A percentile compares a stretch with the other conserved stretches of the same genome.
These are phyloP conservation scores for Bicyclus anynana DNA, from an alignment of 1,140 invertebrate species.

Conservation along the genomic window DNA sequence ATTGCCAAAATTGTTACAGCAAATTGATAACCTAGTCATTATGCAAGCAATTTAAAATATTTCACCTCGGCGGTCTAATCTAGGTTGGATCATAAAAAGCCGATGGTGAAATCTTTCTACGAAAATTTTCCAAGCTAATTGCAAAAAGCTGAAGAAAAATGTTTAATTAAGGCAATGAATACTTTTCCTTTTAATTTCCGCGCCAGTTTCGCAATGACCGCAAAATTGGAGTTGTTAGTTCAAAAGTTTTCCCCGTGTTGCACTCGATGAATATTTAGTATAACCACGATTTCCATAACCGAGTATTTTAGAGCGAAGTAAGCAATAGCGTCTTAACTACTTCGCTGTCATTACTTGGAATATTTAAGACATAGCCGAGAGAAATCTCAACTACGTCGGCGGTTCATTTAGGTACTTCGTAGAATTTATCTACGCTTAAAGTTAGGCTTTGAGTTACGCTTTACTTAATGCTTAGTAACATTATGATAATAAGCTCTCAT, in stretches of 20 bases:
- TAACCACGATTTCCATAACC: conserved; percentile 5
- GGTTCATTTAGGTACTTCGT: neutral
- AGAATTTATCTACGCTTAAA: neutral
- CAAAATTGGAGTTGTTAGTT: conserved; percentile 10
- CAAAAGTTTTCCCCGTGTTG: conserved; percentile 4
- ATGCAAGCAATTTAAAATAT: neutral
- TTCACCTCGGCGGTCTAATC: neutral
- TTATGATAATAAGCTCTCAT: neutral
- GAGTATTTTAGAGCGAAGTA: conserved; percentile 4
- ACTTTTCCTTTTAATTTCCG: conserved; percentile 1
- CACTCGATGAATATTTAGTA: conserved; percentile 10
- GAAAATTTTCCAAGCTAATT: conserved; percentile 3
- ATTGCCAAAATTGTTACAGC: too few species aligned
- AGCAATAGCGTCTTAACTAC: neutral
- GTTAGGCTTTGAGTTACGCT: neutral
- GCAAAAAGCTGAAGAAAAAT: conserved; percentile 10
- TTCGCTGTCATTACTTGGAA: neutral
- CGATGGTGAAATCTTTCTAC: neutral
- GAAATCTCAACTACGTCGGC: neutral
- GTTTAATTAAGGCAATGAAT: conserved; percentile 9
- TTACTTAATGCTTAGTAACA: neutral
- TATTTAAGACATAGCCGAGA: neutral
- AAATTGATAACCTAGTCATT: too few species aligned
- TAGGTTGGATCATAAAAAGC: neutral
- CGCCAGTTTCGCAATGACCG: conserved; percentile 8